phyloP scores from a whole-genome alignment of 1,140 invertebrate species.

The Drosophila mojavensis region DNA sequence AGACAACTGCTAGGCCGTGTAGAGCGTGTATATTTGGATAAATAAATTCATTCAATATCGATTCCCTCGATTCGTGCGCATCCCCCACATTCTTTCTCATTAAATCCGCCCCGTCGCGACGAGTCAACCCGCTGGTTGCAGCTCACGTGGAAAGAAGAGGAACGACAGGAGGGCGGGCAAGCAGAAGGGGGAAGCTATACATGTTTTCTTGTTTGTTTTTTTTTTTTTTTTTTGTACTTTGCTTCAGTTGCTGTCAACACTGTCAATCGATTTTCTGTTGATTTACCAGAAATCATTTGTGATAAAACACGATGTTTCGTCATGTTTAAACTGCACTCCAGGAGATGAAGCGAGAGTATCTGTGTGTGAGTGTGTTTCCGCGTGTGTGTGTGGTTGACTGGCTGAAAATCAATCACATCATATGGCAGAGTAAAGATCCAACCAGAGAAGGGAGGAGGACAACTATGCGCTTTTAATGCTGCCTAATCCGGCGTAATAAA shows the following conservation, averaged over 20 bases:
- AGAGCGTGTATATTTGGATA: background rate
- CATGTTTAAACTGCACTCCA: conserved; percentile 74
- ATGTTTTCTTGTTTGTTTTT: conserved; percentile 20
- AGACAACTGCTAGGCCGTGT: background rate
- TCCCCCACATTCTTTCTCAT: conserved; percentile 42
- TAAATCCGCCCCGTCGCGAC: conserved; percentile 43
- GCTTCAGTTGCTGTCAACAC: conserved; percentile 47
- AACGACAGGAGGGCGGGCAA: background rate
- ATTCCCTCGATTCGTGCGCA: conserved; percentile 17
- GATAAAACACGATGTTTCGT: conserved; percentile 75
- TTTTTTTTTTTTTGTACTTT: conserved; percentile 21
- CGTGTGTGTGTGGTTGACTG: conserved; percentile 23
- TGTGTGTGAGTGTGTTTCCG: background rate
- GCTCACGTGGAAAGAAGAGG: conserved; percentile 18
- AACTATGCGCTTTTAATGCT: conserved; percentile 72
- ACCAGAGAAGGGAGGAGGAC: conserved; percentile 27
- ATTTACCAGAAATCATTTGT: conserved; percentile 74
- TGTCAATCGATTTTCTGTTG: conserved; percentile 70
- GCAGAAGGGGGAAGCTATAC: conserved; percentile 28
- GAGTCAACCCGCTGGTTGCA: conserved; percentile 49
- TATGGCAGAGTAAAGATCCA: conserved; percentile 49
- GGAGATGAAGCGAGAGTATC: conserved; percentile 27
- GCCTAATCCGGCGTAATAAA: conserved; percentile 82
- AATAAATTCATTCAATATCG: conserved; percentile 11
- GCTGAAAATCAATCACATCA: conserved; percentile 72